Evolutionary conservation across 2,797 vertebrate species (phyloP).

Genomic region (Triplophysa yarkandensis): DNA sequence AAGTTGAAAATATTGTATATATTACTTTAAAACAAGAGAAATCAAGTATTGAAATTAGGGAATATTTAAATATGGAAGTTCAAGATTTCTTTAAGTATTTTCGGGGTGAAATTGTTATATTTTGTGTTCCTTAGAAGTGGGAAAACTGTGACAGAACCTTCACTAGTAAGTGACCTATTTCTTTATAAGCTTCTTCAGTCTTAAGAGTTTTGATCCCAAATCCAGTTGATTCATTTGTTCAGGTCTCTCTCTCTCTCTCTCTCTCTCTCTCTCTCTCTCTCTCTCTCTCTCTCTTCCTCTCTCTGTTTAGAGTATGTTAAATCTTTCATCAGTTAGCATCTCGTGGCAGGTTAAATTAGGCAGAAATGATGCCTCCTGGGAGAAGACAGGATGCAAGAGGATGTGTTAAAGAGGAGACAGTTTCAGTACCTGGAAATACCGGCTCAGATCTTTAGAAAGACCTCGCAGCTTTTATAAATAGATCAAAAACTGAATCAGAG

Average conservation of each 20-base stretch:
- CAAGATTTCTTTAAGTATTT: too few relatives aligned
- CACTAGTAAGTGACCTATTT: background rate
- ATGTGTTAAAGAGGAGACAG: conserved; percentile 47
- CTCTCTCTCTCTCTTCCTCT: background rate
- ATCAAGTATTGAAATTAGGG: too few relatives aligned
- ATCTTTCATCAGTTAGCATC: conserved; percentile 29
- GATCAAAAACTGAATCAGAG: background rate
- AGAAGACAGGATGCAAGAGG: conserved; percentile 33
- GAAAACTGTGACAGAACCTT: too few relatives aligned
- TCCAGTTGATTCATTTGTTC: background rate
- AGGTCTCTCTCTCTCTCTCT: background rate
- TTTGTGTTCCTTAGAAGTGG: too few relatives aligned
- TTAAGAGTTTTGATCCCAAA: background rate
- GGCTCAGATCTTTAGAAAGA: conserved; percentile 13
- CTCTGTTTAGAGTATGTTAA: background rate
- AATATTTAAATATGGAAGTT: too few relatives aligned
- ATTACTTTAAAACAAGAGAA: too few relatives aligned
- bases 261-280: too few relatives aligned
- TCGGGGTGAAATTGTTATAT: too few relatives aligned
- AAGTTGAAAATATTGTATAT: too few relatives aligned
- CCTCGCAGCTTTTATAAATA: conserved; percentile 1
- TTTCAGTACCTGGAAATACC: conserved; percentile 37
- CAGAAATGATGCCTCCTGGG: conserved; percentile 41
- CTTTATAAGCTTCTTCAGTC: background rate
- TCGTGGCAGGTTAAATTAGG: conserved; percentile 48